A percentile compares a stretch with the other conserved stretches of the same genome.
Conservation (phyloP, 2,888 invertebrate species). For the Eupeodes latifasciatus region DNA sequence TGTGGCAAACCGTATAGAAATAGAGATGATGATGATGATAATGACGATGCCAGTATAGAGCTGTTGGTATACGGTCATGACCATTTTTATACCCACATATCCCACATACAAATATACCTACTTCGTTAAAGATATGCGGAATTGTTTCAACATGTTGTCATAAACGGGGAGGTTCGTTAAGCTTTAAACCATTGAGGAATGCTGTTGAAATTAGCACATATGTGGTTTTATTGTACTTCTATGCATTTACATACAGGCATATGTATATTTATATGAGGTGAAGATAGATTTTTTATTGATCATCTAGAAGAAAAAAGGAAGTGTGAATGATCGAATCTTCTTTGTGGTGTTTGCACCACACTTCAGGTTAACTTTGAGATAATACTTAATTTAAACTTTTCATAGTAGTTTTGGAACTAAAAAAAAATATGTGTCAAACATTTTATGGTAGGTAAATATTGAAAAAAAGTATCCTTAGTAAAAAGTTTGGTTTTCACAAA, state of each 20-base stretch:
- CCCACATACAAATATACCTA: not conserved
- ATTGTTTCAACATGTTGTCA: constrained; percentile 63
- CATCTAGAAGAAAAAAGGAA: not conserved
- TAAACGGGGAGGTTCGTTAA: constrained; percentile 58
- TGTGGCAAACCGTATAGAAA: not conserved
- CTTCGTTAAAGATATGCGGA: constrained; percentile 56
- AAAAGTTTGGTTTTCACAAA: no score
- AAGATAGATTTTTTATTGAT: constrained; percentile 15
- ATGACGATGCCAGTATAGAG: constrained; percentile 10
- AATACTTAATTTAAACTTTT: not conserved
- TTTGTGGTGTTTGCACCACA: not conserved
- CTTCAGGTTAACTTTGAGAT: not conserved
- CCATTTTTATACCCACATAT: constrained; percentile 1
- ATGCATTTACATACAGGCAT: not conserved
- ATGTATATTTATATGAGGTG: not conserved
- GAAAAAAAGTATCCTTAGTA: no score
- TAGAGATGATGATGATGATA: not conserved
- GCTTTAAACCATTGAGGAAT: constrained; percentile 50
- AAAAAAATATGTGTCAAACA: not conserved
- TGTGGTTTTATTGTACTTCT: not conserved
- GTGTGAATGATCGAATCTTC: constrained; percentile 26
- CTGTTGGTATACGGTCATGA: constrained; percentile 5
- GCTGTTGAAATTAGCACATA: constrained; percentile 72
- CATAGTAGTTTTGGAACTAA: no score
- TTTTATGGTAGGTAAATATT: not conserved